phyloP scores from a whole-genome alignment of 2,113 vertebrate species.

The Micronycteris hirsuta region DNA sequence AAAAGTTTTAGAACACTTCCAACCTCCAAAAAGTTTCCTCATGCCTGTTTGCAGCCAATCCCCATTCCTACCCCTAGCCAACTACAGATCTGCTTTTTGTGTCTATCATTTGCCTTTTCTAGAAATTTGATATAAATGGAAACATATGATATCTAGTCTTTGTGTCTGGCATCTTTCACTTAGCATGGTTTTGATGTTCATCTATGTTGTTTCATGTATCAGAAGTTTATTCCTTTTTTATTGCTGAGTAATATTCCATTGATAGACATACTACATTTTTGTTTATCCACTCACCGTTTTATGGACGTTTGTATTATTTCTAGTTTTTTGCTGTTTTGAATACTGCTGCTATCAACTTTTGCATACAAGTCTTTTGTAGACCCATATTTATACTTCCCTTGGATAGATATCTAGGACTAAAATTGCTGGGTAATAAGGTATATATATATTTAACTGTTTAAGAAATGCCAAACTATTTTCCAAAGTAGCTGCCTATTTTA shows the following conservation, averaged over 20 bases:
- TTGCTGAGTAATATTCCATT: neutral
- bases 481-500: neutral
- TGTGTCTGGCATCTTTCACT: neutral
- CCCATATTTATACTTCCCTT: neutral
- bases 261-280: neutral
- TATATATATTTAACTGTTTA: neutral
- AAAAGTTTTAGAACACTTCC: neutral
- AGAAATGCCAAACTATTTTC: neutral
- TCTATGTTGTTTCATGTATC: neutral
- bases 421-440: neutral
- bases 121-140: neutral
- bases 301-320: neutral
- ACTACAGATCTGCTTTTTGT: neutral
- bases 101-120: neutral
- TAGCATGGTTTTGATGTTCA: neutral
- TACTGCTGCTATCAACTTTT: neutral
- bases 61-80: neutral
- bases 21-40: neutral
- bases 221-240: neutral
- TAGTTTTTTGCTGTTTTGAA: neutral
- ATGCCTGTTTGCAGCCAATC: neutral
- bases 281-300: neutral
- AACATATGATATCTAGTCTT: neutral
- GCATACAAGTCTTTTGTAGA: neutral
- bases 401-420: neutral